A percentile compares a stretch with the other conserved stretches of the same genome.
Evolutionary conservation across 2,888 invertebrate genomes (phyloP).

Genomic region (Neelides folsomi): DNA sequence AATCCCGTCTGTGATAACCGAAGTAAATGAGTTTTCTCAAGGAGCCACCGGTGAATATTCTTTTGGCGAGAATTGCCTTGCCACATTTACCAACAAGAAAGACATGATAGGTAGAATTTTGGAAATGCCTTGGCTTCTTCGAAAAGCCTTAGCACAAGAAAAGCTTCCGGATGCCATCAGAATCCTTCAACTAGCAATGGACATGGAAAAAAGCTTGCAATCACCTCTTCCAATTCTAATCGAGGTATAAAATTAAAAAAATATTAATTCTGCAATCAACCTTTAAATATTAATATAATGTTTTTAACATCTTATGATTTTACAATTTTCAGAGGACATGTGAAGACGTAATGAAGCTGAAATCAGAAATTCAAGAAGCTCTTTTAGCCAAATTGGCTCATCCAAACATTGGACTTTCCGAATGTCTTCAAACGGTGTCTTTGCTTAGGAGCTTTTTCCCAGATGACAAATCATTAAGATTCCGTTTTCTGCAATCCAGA

Average conservation of each 20-base stretch:
- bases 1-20: slow-evolving; percentile 17
- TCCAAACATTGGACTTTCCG: slow-evolving; percentile 28
- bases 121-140: slow-evolving; percentile 30
- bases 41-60: slow-evolving; percentile 15
- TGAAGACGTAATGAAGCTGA: slow-evolving; percentile 24
- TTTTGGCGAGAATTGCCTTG: slow-evolving; percentile 14
- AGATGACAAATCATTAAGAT: slow-evolving; percentile 27
- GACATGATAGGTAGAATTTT: slow-evolving; percentile 14
- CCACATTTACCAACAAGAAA: slow-evolving; percentile 18
- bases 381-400: slow-evolving; percentile 25
- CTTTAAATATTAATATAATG: no score
- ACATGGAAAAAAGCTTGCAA: slow-evolving; percentile 19
- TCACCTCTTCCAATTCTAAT: slow-evolving; percentile 8
- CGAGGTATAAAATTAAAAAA: slow-evolving; percentile 1
- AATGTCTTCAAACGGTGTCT: slow-evolving; percentile 30
- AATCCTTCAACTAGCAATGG: slow-evolving; percentile 28
- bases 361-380: slow-evolving; percentile 29
- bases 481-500: slow-evolving; percentile 27
- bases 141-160: slow-evolving; percentile 28
- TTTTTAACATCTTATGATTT: no score
- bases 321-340: slow-evolving; percentile 18
- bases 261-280: no score
- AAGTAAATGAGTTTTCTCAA: slow-evolving; percentile 15
- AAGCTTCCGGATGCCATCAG: slow-evolving; percentile 29
- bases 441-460: slow-evolving; percentile 29